Percentiles rank a stretch among this genome's conserved stretches.
These are phyloP conservation scores for Zelostemma sp. DNA, from an alignment of 1,140 invertebrate genomes.

Conservation along the genomic window DNA sequence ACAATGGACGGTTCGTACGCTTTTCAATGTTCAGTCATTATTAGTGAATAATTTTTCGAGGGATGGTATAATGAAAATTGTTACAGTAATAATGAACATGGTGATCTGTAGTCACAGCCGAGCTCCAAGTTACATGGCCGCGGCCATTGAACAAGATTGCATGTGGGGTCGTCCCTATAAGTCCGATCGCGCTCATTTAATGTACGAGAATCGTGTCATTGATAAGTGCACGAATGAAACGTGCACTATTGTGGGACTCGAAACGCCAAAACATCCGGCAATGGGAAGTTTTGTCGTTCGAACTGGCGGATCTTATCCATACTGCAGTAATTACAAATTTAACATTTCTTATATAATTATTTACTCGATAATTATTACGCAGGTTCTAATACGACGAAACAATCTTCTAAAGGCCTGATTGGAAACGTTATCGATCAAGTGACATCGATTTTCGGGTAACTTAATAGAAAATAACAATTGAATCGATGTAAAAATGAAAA, in stretches of 20 bases:
- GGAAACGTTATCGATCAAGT: too few species aligned
- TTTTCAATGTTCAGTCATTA: background rate
- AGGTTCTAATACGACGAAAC: too few species aligned
- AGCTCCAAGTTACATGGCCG: conserved; percentile 48
- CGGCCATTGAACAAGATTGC: conserved; percentile 41
- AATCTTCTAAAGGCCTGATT: too few species aligned
- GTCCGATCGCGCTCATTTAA: conserved; percentile 8
- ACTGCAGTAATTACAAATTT: conserved; percentile 32
- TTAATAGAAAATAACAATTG: conserved; percentile 8
- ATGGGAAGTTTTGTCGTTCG: conserved; percentile 44
- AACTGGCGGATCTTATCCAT: conserved; percentile 49
- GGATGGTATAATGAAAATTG: too few species aligned
- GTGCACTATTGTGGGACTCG: conserved; percentile 44
- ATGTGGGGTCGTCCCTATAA: conserved; percentile 48
- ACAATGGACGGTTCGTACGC: conserved; percentile 20
- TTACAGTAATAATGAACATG: conserved; percentile 14
- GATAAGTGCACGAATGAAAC: conserved; percentile 30
- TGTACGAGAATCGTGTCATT: conserved; percentile 19
- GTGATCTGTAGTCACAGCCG: conserved; percentile 45
- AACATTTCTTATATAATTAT: too few species aligned
- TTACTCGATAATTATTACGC: too few species aligned
- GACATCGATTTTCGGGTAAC: background rate
- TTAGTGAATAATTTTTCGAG: too few species aligned
- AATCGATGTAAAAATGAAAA: background rate
- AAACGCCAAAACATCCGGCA: conserved; percentile 31